phyloP scores from a whole-genome alignment of 2,113 vertebrate genomes.

The Pao palembangensis region DNA sequence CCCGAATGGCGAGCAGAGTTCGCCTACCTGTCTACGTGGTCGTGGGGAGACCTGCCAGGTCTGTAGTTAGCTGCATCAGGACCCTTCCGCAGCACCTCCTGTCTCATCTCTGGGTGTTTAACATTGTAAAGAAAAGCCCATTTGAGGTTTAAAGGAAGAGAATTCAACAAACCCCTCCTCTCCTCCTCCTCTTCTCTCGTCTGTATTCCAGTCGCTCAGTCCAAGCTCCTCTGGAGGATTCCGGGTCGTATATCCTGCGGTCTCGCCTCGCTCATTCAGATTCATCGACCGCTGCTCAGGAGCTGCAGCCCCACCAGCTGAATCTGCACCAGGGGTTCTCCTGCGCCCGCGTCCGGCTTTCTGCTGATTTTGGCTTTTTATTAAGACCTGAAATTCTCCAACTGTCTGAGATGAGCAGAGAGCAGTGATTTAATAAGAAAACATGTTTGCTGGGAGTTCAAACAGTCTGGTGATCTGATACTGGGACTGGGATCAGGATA shows the following conservation, averaged over 20 bases:
- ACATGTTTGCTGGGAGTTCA: constrained; percentile 54
- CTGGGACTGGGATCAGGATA: constrained; percentile 52
- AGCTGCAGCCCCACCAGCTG: constrained; percentile 41
- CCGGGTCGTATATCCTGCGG: constrained; percentile 10
- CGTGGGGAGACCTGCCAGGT: too few species aligned
- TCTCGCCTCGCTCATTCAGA: constrained; percentile 27
- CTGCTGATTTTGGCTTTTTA: constrained; percentile 58
- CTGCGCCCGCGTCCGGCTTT: constrained; percentile 28
- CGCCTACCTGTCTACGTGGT: too few species aligned
- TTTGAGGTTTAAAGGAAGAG: constrained; percentile 30
- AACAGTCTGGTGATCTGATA: constrained; percentile 56
- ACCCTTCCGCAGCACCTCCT: too few species aligned
- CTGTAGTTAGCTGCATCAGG: too few species aligned
- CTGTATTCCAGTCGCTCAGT: constrained; percentile 14
- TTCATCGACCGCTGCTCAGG: constrained; percentile 15
- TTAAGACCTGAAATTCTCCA: constrained; percentile 53
- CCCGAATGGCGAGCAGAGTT: too few species aligned
- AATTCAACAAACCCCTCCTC: constrained; percentile 38
- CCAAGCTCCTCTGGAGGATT: constrained; percentile 12
- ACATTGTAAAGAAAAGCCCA: too few species aligned
- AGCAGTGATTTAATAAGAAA: constrained; percentile 52
- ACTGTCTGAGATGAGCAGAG: constrained; percentile 57
- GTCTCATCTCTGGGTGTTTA: too few species aligned
- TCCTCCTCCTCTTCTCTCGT: constrained; percentile 10
- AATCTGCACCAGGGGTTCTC: constrained; percentile 26